phyloP scores from a whole-genome alignment of 2,888 invertebrate species.

The Drosophila mulleri region DNA sequence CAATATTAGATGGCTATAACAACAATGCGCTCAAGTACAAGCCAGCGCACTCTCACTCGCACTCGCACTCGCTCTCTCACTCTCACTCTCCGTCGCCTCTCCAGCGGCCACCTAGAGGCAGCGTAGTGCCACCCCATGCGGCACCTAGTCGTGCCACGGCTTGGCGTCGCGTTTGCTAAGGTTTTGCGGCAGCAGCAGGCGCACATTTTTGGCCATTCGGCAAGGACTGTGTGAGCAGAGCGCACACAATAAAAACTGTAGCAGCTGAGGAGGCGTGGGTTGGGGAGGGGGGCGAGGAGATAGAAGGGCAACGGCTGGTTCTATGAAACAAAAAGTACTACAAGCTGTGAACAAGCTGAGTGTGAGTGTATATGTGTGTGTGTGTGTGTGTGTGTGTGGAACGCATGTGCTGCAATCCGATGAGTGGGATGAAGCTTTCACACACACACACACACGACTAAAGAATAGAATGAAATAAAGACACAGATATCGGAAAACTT shows the following conservation, averaged over 20 bases:
- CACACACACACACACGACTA: not conserved
- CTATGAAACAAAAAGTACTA: conserved; percentile 25
- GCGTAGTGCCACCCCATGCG: not conserved
- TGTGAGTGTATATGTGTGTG: not conserved
- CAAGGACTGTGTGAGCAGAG: conserved; percentile 10
- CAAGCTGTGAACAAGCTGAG: conserved; percentile 52
- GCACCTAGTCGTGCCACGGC: conserved; percentile 1
- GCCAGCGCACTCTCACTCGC: conserved; percentile 16
- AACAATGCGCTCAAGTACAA: conserved; percentile 66
- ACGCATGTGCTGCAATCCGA: conserved; percentile 59
- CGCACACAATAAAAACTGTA: conserved; percentile 33
- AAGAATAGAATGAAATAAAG: conserved; percentile 4
- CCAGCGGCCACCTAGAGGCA: not conserved
- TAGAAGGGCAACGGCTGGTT: not conserved
- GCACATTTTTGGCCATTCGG: conserved; percentile 70
- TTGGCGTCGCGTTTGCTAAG: conserved; percentile 27
- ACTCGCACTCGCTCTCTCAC: not conserved
- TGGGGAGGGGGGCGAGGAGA: no score
- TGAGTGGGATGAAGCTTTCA: conserved; percentile 17
- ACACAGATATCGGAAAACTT: conserved; percentile 42
- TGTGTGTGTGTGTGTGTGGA: conserved; percentile 4
- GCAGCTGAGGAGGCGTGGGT: not conserved
- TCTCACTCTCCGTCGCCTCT: conserved; percentile 11
- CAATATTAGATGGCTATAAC: conserved; percentile 74
- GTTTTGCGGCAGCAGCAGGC: conserved; percentile 37